Evolutionary conservation across 2,113 vertebrate species (phyloP), one percentile per base, ranked within the genome.

Genomic region (Bos javanicus): DNA sequence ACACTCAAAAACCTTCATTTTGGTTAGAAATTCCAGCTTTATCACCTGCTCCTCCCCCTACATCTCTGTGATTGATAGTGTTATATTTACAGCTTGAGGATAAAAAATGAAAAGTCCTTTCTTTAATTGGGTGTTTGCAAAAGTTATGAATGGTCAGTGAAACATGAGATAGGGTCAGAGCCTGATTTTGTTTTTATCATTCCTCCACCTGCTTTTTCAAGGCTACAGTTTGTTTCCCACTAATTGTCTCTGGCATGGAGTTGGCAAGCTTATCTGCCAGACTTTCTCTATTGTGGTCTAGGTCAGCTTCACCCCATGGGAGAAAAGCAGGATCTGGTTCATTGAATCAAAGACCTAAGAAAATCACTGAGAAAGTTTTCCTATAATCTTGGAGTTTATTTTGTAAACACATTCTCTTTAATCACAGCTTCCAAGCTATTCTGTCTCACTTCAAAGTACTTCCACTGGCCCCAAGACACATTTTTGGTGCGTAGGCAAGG

Each of bases 321-420:
- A 96, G 9, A 89, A 80, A 92, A 92, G 57, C 87, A 96, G 25
- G 59, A 89, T 74, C 96, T 96, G 87, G 85, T 96, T 94, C 95
- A 98, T 97, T 98, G 98, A 98, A 98, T 94, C 91, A 93, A 96
- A 98, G 97, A 98, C 92, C 91, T 86, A 98, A 98, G 97, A 83
- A 83, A 98, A 91, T 82, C 97, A 85, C 78, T 39, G 93, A 96
- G 90, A 93, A 97, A 97, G 50, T 97, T 98, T 95, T 98, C 98
- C 98, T 98, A 85, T 98, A 98, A 98, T 98, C 97, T 96, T 92
- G 52, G 36, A 98, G 93, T 95, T 98, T 97, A 98, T 97, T 98
- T 98, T 98, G 97, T 98, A 98, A 97, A 98, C 98, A 98, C 91
- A 87, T 96, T 78, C 97, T 98, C 98, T 99, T 98, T 99, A 98